Base-by-base conservation (phyloP, 37 sponge, comb jelly and placozoan species). In the Petrosia ficiformis region DNA sequence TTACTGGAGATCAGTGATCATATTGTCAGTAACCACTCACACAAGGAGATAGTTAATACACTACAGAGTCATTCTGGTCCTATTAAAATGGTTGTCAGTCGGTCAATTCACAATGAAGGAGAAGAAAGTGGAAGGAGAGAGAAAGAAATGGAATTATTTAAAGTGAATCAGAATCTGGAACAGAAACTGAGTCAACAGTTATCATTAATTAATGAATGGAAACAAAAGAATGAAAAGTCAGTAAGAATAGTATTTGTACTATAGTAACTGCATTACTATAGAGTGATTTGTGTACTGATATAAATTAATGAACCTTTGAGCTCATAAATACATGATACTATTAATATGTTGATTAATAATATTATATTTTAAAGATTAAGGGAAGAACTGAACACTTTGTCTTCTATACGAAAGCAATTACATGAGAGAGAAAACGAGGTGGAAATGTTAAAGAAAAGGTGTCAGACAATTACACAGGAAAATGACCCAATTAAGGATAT, bases 1-100 rank as follows among this genome's bases (percentile, higher is more conserved):
- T 28, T 84, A 0, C 54, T 84, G 38, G 84, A 84, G 32, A 48
- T 84, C 29, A 77, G 77, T 65, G 78, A 68, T 1, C 22, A 16
- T 33, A 59, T 72, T 72, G 78, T 84, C 39, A 54, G 67, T 21
- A 48, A 48, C 57, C 71, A 63, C 24, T 65, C 71, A n/a, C 71
- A 37, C 31, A 67, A 44, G 33, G 78, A 84, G 57, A 34, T 72
- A 3, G 36, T n/a, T 0, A 25, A 42, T 0, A 66, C 77, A 1
- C 78, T 84, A 28, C 71, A 73, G 57, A 16, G 42, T 11, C 42
- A 68, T 29, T 2, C 29, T 14, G 84, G 65, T 19, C 39, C 73
- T 0, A 26, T 84, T 30, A 56, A 72, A 40, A 32, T 84, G 0
- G 84, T 77, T 6, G 67, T 77, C 14, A 54, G 65, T 63, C 74